Evolutionary conservation across 2,797 vertebrate species (phyloP).

Genomic region (Pangasius larnaudii): DNA sequence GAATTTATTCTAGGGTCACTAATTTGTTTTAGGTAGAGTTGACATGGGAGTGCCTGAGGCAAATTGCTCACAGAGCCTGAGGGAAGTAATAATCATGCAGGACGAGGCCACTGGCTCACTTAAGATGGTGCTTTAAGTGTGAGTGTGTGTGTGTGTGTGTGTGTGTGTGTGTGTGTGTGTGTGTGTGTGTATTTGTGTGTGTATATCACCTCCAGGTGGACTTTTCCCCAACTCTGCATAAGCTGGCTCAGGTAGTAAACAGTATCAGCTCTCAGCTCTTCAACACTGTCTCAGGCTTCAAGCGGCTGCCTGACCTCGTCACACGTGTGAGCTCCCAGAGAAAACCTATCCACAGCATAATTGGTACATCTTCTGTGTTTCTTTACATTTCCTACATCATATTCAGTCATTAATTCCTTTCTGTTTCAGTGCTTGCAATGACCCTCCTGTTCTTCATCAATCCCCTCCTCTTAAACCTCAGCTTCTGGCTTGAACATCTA

Average conservation of each 20-base stretch:
- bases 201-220: slow-evolving; percentile 74
- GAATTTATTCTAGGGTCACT: slow-evolving; percentile 45
- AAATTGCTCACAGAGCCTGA: slow-evolving; percentile 30
- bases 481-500: background rate
- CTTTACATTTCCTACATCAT: slow-evolving; percentile 5
- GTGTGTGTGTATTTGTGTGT: slow-evolving; percentile 37
- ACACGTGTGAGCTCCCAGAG: slow-evolving; percentile 62
- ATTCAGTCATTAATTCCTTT: background rate
- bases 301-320: slow-evolving; percentile 82
- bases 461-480: background rate
- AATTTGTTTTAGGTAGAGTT: slow-evolving; percentile 42
- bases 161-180: slow-evolving; percentile 36
- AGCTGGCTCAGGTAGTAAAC: slow-evolving; percentile 79
- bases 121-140: slow-evolving; percentile 33
- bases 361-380: slow-evolving; percentile 74
- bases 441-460: background rate
- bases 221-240: slow-evolving; percentile 81
- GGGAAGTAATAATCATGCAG: slow-evolving; percentile 44
- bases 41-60: slow-evolving; percentile 48
- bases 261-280: slow-evolving; percentile 79
- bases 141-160: too few relatives aligned
- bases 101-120: slow-evolving; percentile 18
- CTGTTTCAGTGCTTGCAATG: slow-evolving; percentile 11
- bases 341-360: slow-evolving; percentile 72
- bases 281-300: slow-evolving; percentile 78